Base-by-base conservation (phyloP, 2,888 invertebrate species). In the Odontocerum albicorne region DNA sequence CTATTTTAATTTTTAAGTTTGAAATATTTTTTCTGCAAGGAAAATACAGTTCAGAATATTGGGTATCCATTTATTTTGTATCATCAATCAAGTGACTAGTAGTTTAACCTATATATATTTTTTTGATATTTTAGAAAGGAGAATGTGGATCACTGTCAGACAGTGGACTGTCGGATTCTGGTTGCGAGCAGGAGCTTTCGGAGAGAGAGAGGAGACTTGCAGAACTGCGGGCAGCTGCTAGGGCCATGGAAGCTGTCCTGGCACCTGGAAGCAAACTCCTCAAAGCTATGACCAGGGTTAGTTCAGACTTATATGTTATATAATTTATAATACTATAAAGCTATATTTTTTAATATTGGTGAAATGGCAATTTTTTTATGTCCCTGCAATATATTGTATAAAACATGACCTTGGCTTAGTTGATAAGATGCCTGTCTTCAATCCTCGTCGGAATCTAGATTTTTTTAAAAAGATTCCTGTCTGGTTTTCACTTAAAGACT, bases 161-260 rank as follows among this genome's bases (percentile, higher is more conserved):
- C 70, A 86, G 86, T 59, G 87, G 87, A 43, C 86, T 88, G 62
- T 87, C 87, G 7, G 87, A 88, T 67, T 86, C 87, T 63, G 87
- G 87, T 52, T 87, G 82, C 7, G 83, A 87, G 65, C 86, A 86
- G 60, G 87, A 87, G 50, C 66, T 83, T 47, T 81, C 81, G 61
- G 87, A 87, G 67, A 76, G 87, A 21, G 87, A 87, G 67, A 77
- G 84, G 36, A 77, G 86, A 15, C 70, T 88, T 49, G 81, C 84
- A 2, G 84, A 83, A 1, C 74, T 88, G 38, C 76, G 86, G 40
- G 78, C 85, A 38, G 71, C 87, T 52, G 86, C 85, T n/a, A 80
- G 85, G 56, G 84, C 83, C 64, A 68, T 84, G 62, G 87, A 87
- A 67, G 75, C 79, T 12, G 83, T 85, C 12, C 68, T 87, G 64